Conservation (phyloP, 2,113 vertebrate species). For the Erythrolamprus reginae region DNA sequence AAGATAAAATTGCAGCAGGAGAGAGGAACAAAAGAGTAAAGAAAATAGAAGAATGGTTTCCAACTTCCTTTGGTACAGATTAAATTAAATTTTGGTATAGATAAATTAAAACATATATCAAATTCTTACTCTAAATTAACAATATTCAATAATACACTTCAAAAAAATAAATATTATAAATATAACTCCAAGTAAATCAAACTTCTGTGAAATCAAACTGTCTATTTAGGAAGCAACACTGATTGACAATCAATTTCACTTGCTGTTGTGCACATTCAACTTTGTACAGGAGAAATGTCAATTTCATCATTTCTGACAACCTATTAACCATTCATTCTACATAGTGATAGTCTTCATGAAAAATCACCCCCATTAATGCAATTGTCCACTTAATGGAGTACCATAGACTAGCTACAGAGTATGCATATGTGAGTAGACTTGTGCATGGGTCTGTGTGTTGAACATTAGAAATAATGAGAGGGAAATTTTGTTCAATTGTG, state of each 20-base stretch:
- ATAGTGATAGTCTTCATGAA: not conserved
- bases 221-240: no score
- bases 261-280: no score
- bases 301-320: not conserved
- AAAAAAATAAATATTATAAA: no score
- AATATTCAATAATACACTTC: no score
- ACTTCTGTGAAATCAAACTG: no score
- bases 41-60: not conserved
- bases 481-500: not conserved
- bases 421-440: not conserved
- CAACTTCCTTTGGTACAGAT: not conserved
- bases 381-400: not conserved
- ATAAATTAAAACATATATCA: not conserved
- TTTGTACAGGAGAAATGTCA: no score
- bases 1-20: not conserved
- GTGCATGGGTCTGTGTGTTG: not conserved
- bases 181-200: no score
- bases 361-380: not conserved
- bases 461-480: not conserved
- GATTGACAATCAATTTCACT: no score
- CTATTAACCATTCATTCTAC: not conserved
- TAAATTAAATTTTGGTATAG: no score
- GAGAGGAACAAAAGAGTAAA: not conserved
- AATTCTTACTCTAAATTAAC: not conserved
- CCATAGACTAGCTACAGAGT: not conserved